Evolutionary conservation across 2,113 vertebrate species (phyloP), one percentile per base, ranked within the genome.

Genomic region (Albula glossodonta): DNA sequence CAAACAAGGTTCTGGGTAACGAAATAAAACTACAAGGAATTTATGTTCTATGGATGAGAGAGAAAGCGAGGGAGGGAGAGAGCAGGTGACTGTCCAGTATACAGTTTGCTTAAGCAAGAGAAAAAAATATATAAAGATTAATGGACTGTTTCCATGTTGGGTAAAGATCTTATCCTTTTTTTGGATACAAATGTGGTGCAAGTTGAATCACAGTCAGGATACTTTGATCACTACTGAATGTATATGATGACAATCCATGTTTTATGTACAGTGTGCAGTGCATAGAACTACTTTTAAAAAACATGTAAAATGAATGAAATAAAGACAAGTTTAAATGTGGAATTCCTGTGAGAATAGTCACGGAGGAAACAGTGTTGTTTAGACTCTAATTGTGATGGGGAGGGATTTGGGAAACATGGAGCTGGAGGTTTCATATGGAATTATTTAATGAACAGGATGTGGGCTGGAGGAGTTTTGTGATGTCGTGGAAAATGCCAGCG

Each of bases 381-480:
- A n/a, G 8, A 8, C 19, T 6, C 70, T 31, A 5, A 74, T 74
- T 31, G 0, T 10, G 5, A 74, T 74, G 70, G 5, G 70, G 70
- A 10, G 1, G 9, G 70, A 31, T 74, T 74, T 10, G 2, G 53
- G 81, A 25, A 81, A 9, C n/a, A 8, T 11, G 51, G 50, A 52
- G 51, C 63, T 22, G 51, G 51, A 85, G 52, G 12, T 15, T 79
- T 77, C 83, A 85, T 83, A 15, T 79, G 74, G 83, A 60, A 83
- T 74, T 57, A 53, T 85, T 88, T 81, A 81, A 11, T 77, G 13
- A 56, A 77, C 60, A 81, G 63, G 85, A 87, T 81, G 88, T 82
- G 83, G 82, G 83, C 19, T 53, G 17, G 51, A 50, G 19, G n/a
- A 53, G 53, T 78, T 82, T 82, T 74, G 85, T 85, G 78, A 85